Evolutionary conservation across 2,113 vertebrate species (phyloP).

Genomic region (Lathamus discolor): DNA sequence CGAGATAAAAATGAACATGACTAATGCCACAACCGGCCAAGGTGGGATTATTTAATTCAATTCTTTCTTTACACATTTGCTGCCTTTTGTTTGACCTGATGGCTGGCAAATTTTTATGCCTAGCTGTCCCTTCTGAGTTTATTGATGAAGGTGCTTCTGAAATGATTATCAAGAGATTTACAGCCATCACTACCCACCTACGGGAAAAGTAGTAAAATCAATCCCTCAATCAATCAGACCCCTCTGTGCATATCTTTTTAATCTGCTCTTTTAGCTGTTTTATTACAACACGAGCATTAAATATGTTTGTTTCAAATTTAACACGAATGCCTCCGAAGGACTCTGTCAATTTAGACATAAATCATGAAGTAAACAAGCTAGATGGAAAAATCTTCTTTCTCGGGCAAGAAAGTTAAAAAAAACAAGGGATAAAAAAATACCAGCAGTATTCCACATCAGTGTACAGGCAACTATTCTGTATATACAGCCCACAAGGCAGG

Average conservation of each 20-base stretch:
- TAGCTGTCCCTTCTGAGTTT: slow-evolving; percentile 59
- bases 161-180: slow-evolving; percentile 70
- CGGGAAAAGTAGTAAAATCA: slow-evolving; percentile 63
- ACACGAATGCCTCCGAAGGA: slow-evolving; percentile 51
- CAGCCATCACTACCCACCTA: slow-evolving; percentile 60
- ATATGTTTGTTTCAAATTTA: slow-evolving; percentile 68
- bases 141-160: slow-evolving; percentile 68
- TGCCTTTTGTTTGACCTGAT: slow-evolving; percentile 66
- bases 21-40: slow-evolving; percentile 2
- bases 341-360: slow-evolving; percentile 57
- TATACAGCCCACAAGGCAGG: not conserved
- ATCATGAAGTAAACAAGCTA: slow-evolving; percentile 51
- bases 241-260: slow-evolving; percentile 63
- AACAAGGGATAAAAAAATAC: not conserved
- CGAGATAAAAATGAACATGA: slow-evolving; percentile 2
- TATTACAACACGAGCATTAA: slow-evolving; percentile 63
- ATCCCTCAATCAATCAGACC: slow-evolving; percentile 64
- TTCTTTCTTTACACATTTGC: slow-evolving; percentile 46
- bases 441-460: not conserved
- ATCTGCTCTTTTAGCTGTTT: slow-evolving; percentile 64
- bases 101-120: slow-evolving; percentile 54
- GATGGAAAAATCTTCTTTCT: slow-evolving; percentile 20
- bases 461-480: not conserved
- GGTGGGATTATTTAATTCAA: slow-evolving; percentile 40
- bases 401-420: not conserved